Base-by-base conservation (phyloP, 1,140 invertebrate species). In the Hyles vespertilio region DNA sequence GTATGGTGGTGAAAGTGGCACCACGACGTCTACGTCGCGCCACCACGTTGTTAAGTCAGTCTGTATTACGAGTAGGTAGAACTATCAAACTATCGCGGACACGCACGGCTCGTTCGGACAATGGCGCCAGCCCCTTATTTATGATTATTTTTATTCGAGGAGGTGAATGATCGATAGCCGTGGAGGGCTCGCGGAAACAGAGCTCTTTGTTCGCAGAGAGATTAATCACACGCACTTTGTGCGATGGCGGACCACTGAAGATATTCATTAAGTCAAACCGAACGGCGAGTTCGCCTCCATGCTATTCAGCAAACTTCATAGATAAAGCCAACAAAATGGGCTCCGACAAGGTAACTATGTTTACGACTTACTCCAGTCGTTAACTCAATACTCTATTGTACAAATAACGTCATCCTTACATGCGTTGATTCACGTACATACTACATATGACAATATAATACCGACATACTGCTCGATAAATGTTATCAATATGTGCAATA, bases 91-190 rank as follows among this genome's bases (percentile, higher is more conserved):
- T 84, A 81, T 74, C 71, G 64, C 69, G 73, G 72, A 74, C 79
- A 76, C 73, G 70, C 73, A 74, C 68, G 61, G 69, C 72, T 73
- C 76, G 70, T 77, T 77, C 77, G 74, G 77, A 83, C 81, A 83
- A 81, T 84, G 70, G 79, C 74, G 75, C 57, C 67, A 65, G 72
- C 78, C 72, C 74, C 74, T 78, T 84, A 83, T 81, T 81, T 83
- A 82, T 87, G 83, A 87, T 85, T 87, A 85, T 86, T 88, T 84
- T 87, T 86, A 85, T 82, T 81, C 74, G 72, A 78, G 74, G 67
- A 74, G 80, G 70, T 75, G 79, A 70, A 75, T 85, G 81, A 88
- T 88, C 83, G 85, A 88, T 88, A 69, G 79, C 68, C 3, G 70
- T 63, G 59, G 70, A 77, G 83, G 81, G 77, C 72, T 72, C 72